Percentiles rank a stretch among this genome's conserved stretches.
phyloP scores from a whole-genome alignment of 1,140 invertebrate species.

The Cydia fagiglandana region DNA sequence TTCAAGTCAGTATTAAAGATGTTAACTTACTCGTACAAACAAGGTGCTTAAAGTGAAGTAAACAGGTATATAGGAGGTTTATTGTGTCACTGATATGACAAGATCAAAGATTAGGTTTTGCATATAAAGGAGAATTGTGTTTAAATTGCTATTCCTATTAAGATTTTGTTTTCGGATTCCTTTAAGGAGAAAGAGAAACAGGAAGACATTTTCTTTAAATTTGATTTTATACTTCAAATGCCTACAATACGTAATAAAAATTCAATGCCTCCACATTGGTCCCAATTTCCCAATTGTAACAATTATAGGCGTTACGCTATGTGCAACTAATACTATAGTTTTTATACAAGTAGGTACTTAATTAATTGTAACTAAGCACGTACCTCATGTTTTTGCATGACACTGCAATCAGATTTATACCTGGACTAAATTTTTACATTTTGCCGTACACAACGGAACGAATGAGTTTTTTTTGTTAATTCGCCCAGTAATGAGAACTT shows the following conservation, averaged over 20 bases:
- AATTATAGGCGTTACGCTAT: background rate
- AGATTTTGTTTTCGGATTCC: no score
- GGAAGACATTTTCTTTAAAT: background rate
- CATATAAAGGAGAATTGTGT: background rate
- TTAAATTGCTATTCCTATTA: no score
- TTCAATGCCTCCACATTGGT: no score
- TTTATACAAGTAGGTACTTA: background rate
- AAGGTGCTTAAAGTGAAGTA: no score
- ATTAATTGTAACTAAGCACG: background rate
- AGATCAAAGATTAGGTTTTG: background rate
- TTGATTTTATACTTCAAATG: background rate
- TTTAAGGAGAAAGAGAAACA: no score
- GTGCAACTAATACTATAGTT: background rate
- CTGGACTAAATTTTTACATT: background rate
- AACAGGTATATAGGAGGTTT: background rate
- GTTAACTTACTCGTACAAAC: no score
- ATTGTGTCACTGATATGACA: background rate
- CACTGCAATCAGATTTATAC: background rate
- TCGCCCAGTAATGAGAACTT: slow-evolving; percentile 1
- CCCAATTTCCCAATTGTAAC: background rate
- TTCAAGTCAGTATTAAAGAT: no score
- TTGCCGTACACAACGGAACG: background rate
- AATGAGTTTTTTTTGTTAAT: slow-evolving; percentile 10
- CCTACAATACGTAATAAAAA: no score
- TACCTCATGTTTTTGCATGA: background rate